These are phyloP conservation scores for Brenthis ino DNA, from an alignment of 2,888 invertebrate genomes.

Conservation along the genomic window DNA sequence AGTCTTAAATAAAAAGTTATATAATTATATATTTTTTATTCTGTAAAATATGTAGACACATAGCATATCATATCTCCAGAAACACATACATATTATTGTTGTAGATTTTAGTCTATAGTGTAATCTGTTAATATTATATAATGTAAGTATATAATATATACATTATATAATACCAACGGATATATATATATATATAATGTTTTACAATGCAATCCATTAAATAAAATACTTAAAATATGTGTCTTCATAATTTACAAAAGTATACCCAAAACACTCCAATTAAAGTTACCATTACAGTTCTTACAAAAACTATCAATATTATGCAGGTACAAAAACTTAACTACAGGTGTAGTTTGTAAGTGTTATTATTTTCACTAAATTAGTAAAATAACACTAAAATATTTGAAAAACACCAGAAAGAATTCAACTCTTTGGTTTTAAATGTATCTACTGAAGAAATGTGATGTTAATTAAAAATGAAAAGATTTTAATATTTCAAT, in stretches of 20 bases:
- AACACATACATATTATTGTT: too few species aligned
- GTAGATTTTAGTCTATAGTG: too few species aligned
- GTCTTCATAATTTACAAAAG: conserved; percentile 16
- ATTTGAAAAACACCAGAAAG: conserved; percentile 28
- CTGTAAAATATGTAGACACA: conserved; percentile 13
- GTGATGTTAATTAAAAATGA: neutral
- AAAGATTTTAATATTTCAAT: neutral
- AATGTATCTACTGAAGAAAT: conserved; percentile 12
- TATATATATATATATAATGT: too few species aligned
- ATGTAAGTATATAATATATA: too few species aligned
- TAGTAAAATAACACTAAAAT: conserved; percentile 26
- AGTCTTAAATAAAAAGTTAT: conserved; percentile 6
- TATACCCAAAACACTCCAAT: conserved; percentile 3
- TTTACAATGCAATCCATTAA: too few species aligned
- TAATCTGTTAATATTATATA: too few species aligned
- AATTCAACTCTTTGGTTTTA: conserved; percentile 34
- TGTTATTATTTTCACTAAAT: conserved; percentile 29
- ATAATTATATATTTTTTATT: neutral
- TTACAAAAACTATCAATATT: conserved; percentile 32
- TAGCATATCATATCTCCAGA: neutral
- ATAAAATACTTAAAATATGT: neutral
- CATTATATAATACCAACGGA: too few species aligned
- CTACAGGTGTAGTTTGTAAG: conserved; percentile 39
- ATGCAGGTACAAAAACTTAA: conserved; percentile 59
- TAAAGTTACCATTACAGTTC: conserved; percentile 11